Evolutionary conservation across 2,888 invertebrate species (phyloP).

Genomic region (Lepas anatifera): DNA sequence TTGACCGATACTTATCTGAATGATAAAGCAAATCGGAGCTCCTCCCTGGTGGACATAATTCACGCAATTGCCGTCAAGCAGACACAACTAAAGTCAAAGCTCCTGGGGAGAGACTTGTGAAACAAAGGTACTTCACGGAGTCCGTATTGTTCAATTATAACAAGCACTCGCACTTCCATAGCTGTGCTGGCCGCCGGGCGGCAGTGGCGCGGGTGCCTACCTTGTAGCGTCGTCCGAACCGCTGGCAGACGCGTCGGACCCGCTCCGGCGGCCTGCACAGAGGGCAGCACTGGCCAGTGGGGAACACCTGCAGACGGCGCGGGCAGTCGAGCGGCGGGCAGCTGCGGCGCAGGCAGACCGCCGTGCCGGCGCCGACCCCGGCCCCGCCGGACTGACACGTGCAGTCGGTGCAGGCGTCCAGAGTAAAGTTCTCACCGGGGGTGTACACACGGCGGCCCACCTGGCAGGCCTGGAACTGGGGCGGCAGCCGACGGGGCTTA

Average conservation of each 20-base stretch:
- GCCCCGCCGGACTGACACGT: too few relatives aligned
- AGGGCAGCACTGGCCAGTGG: slow-evolving; percentile 22
- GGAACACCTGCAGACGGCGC: slow-evolving; percentile 43
- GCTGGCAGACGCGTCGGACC: neutral
- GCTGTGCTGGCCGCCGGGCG: too few relatives aligned
- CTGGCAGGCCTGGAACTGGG: slow-evolving; percentile 16
- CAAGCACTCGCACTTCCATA: too few relatives aligned
- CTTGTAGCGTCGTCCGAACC: neutral
- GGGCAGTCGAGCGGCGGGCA: slow-evolving; percentile 87
- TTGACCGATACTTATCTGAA: too few relatives aligned
- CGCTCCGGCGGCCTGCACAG: neutral
- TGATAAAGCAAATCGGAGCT: too few relatives aligned
- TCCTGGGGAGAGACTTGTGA: too few relatives aligned
- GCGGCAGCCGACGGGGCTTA: neutral
- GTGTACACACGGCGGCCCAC: slow-evolving; percentile 17
- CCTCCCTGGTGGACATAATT: too few relatives aligned
- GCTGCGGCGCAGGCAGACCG: slow-evolving; percentile 62
- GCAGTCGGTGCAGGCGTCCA: slow-evolving; percentile 61
- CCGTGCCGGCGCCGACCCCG: slow-evolving; percentile 61
- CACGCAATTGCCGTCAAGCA: too few relatives aligned
- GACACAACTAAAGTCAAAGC: too few relatives aligned
- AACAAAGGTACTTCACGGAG: too few relatives aligned
- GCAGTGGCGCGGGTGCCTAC: neutral
- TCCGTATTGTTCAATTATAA: too few relatives aligned
- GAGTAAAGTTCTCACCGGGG: slow-evolving; percentile 16